Conservation (phyloP, 2,888 invertebrate species). For the Cyrtodaria siliqua region DNA sequence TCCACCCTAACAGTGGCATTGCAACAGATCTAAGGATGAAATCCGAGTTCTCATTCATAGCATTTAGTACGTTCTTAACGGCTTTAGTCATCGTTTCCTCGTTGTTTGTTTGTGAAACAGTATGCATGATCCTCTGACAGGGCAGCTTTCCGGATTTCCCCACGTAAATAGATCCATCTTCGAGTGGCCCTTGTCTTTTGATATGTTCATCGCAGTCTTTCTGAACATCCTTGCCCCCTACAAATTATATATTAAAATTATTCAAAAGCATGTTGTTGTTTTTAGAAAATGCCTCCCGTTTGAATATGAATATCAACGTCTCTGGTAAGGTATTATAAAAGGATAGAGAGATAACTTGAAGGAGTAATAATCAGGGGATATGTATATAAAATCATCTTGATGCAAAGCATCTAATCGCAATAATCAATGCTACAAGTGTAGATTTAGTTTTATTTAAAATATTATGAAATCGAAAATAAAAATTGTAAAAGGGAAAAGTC, state of each 20-base stretch:
- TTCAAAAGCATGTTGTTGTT: constrained; percentile 1
- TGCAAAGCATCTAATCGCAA: too few relatives aligned
- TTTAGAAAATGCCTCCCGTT: too few relatives aligned
- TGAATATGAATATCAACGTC: too few relatives aligned
- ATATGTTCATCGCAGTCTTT: constrained; percentile 22
- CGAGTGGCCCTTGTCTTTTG: constrained; percentile 13
- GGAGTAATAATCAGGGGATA: too few relatives aligned
- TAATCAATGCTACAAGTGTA: too few relatives aligned
- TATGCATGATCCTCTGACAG: constrained; percentile 61
- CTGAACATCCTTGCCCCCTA: constrained; percentile 36
- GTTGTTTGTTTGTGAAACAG: constrained; percentile 33
- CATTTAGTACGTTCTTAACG: constrained; percentile 55
- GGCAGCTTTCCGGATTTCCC: constrained; percentile 44
- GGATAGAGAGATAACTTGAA: too few relatives aligned
- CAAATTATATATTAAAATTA: not conserved
- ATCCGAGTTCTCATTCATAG: constrained; percentile 32
- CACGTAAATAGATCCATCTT: constrained; percentile 23
- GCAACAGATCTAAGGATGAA: constrained; percentile 61
- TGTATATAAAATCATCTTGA: too few relatives aligned
- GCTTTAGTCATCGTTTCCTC: constrained; percentile 33
- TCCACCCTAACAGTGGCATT: constrained; percentile 70
- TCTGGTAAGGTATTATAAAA: too few relatives aligned
- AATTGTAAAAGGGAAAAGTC: too few relatives aligned
- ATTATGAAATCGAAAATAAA: too few relatives aligned
- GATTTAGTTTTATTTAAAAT: too few relatives aligned